These are phyloP conservation scores for Nycticebus coucang DNA, from an alignment of 2,113 vertebrate species.

Conservation along the genomic window DNA sequence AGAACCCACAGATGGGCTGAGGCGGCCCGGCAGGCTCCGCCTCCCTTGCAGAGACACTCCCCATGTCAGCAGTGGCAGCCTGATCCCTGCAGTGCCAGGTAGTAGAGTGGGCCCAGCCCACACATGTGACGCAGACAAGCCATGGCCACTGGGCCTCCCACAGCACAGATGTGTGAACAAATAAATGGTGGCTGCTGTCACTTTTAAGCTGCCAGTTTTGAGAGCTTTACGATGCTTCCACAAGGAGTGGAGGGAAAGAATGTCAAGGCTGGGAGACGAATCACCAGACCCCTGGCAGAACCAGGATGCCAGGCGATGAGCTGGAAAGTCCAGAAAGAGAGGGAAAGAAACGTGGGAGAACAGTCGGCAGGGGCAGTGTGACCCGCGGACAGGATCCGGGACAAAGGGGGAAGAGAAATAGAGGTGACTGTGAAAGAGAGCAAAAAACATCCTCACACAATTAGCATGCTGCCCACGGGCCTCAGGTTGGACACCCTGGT, in stretches of 20 bases:
- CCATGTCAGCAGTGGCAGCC: neutral
- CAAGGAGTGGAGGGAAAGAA: neutral
- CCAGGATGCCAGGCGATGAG: neutral
- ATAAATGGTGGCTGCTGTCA: neutral
- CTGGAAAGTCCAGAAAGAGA: neutral
- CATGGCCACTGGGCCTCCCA: neutral
- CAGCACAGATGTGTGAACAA: neutral
- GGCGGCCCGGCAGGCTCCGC: neutral
- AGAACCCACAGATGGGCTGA: neutral
- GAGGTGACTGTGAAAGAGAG: neutral
- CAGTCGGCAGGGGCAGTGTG: neutral
- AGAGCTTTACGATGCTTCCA: neutral
- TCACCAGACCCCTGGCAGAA: neutral
- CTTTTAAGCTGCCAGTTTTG: neutral
- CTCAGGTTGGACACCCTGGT: neutral
- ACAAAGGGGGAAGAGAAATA: neutral
- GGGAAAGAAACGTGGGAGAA: neutral
- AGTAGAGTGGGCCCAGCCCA: neutral
- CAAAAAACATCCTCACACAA: too few relatives aligned
- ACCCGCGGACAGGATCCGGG: neutral
- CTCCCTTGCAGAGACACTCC: neutral
- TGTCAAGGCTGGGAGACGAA: neutral
- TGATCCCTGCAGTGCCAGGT: neutral
- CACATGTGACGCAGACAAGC: neutral
- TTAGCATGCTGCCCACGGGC: too few relatives aligned